Percentiles rank a stretch among this genome's conserved stretches.
Evolutionary conservation across 1,140 invertebrate species (phyloP).

Genomic region (Lepidostoma basale): DNA sequence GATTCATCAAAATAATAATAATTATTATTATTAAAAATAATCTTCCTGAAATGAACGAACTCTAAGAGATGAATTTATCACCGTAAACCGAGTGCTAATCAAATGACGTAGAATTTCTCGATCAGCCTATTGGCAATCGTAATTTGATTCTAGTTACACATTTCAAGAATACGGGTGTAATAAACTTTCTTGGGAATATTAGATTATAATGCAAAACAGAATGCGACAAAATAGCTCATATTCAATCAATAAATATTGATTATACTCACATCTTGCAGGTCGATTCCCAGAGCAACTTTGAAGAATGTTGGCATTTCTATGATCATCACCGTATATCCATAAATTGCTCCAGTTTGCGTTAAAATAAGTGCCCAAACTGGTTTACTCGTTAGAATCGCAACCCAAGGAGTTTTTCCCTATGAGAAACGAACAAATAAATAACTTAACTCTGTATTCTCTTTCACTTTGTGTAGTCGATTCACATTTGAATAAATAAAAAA

Average conservation of each 20-base stretch:
- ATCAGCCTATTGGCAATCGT: too few species aligned
- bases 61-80: too few species aligned
- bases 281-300: slow-evolving; percentile 25
- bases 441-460: too few species aligned
- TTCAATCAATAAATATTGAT: background rate
- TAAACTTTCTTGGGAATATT: background rate
- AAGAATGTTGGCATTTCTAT: slow-evolving; percentile 22
- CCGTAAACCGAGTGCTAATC: too few species aligned
- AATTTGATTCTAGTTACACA: background rate
- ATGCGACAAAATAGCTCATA: background rate
- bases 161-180: background rate
- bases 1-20: too few species aligned
- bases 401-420: slow-evolving; percentile 26
- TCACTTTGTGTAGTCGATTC: too few species aligned
- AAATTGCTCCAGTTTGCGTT: slow-evolving; percentile 66
- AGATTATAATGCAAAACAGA: background rate
- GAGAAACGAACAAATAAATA: too few species aligned
- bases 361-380: slow-evolving; percentile 50
- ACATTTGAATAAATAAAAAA: too few species aligned
- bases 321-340: slow-evolving; percentile 61
- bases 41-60: too few species aligned
- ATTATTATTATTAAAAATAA: too few species aligned
- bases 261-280: slow-evolving; percentile 26
- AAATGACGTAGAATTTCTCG: too few species aligned
- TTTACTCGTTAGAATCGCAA: background rate